Base-by-base conservation (phyloP, 2,888 invertebrate genomes). In the Drosophila niveifrons region DNA sequence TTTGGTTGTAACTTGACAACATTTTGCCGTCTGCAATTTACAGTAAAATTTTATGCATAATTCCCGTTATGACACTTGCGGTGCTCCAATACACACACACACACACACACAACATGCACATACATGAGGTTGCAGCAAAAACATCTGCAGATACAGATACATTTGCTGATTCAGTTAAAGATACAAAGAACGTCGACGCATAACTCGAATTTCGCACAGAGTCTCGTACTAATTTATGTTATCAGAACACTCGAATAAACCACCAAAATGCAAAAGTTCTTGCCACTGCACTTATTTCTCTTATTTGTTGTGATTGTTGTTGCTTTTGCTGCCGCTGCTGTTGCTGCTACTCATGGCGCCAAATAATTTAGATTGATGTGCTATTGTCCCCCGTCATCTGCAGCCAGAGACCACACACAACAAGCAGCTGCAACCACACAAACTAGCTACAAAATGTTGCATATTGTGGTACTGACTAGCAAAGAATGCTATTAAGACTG, bases 61-160 rank as follows among this genome's bases (percentile, higher is more conserved):
- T 85, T 82, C 82, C 81, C 73, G 75, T 80, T 80, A 85, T 85
- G 85, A 85, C 80, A 82, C 82, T 82, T 85, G 80, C 64, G 85
- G 72, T 75, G 53, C 11, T 44, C 64, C 57, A 55, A 62, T 57
- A 72, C 48, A 59, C 36, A 53, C 55, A 62, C 13, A 15, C 46
- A 53, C 3, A n/a, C 10, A 46, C 3, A 41, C 23, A 39, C 48
- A 53, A 36, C 29, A 64, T 59, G 43, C 39, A 36, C 8, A 18
- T 55, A 50, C 34, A 48, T 72, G 18, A 4, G 18, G 18, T 23
- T 23, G 18, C 18, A 23, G 18, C 18, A 23, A 23, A 23, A 23
- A 23, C 18, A 23, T 23, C 4, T 23, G 17, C 41, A 67, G 46
- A 48, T 59, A 63, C 57, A 67, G 53, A 46, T 28, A 59, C 66